phyloP scores from a whole-genome alignment of 2,888 invertebrate genomes.

The Amiota minor region DNA sequence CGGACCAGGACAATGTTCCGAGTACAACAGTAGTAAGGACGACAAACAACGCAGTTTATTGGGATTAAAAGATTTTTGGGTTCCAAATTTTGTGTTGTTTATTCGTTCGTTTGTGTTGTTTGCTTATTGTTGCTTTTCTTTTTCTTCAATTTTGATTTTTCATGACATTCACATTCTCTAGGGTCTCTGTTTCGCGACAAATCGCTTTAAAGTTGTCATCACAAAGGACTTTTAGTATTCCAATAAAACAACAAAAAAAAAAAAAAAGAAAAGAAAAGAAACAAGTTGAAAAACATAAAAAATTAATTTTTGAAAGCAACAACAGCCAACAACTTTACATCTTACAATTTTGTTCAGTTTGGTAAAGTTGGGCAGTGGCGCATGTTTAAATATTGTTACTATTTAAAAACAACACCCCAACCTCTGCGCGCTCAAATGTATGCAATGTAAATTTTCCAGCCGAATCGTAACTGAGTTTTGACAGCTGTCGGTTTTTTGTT shows the following conservation, averaged over 20 bases:
- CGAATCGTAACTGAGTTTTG: constrained; percentile 49
- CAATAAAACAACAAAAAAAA: neutral
- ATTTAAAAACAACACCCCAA: neutral
- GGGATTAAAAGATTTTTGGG: constrained; percentile 66
- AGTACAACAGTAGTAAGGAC: constrained; percentile 36
- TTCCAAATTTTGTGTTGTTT: constrained; percentile 44
- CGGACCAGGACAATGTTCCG: too few relatives aligned
- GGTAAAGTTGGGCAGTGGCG: neutral
- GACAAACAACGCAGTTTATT: constrained; percentile 57
- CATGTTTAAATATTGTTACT: constrained; percentile 2
- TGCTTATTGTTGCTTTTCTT: constrained; percentile 34
- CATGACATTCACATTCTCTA: constrained; percentile 14
- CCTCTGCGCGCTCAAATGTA: constrained; percentile 36
- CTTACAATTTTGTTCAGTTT: constrained; percentile 17
- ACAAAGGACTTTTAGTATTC: neutral
- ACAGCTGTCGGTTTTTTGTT: constrained; percentile 61
- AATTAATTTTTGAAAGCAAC: constrained; percentile 28
- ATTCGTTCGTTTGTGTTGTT: constrained; percentile 28
- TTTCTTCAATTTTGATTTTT: neutral
- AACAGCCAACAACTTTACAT: constrained; percentile 23
- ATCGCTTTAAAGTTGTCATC: constrained; percentile 24
- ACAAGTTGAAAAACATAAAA: neutral
- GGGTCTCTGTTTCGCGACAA: constrained; percentile 1
- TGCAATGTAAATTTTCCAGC: constrained; percentile 50
- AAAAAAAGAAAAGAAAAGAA: neutral